Conservation (phyloP, 2,797 vertebrate genomes). For the Eutrigla gurnardus region DNA sequence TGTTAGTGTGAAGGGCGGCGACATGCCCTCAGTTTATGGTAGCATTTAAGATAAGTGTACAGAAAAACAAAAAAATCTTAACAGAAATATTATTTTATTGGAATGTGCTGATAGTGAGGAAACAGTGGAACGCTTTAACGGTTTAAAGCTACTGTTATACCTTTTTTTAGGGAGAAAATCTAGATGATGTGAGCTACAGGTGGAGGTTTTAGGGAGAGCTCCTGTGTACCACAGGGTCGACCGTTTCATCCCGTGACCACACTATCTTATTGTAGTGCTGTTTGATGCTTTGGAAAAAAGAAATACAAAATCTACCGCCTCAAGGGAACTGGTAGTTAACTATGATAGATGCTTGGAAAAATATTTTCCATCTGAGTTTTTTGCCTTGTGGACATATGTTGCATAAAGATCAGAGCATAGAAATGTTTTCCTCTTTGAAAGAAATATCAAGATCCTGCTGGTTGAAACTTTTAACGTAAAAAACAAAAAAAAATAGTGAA, state of each 20-base stretch:
- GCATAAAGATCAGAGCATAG: slow-evolving; percentile 21
- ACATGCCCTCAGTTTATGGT: slow-evolving; percentile 77
- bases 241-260: slow-evolving; percentile 66
- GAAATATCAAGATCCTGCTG: slow-evolving; percentile 18
- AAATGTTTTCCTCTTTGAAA: slow-evolving; percentile 38
- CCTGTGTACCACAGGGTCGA: slow-evolving; percentile 75
- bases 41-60: slow-evolving; percentile 79
- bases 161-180: slow-evolving; percentile 44
- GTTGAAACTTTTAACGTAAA: background rate
- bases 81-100: slow-evolving; percentile 56
- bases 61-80: slow-evolving; percentile 56
- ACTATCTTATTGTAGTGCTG: slow-evolving; percentile 73
- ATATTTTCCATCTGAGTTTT: slow-evolving; percentile 35
- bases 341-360: slow-evolving; percentile 42
- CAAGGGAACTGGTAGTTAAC: slow-evolving; percentile 45
- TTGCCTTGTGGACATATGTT: slow-evolving; percentile 37
- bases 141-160: slow-evolving; percentile 49
- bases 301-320: slow-evolving; percentile 31
- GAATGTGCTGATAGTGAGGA: slow-evolving; percentile 38
- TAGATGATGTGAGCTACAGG: slow-evolving; percentile 37
- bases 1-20: slow-evolving; percentile 77
- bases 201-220: slow-evolving; percentile 57
- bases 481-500: background rate
- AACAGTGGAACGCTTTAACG: slow-evolving; percentile 49
- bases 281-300: slow-evolving; percentile 67